phyloP scores from a whole-genome alignment of 2,888 invertebrate species.

The Bombylius discolor region DNA sequence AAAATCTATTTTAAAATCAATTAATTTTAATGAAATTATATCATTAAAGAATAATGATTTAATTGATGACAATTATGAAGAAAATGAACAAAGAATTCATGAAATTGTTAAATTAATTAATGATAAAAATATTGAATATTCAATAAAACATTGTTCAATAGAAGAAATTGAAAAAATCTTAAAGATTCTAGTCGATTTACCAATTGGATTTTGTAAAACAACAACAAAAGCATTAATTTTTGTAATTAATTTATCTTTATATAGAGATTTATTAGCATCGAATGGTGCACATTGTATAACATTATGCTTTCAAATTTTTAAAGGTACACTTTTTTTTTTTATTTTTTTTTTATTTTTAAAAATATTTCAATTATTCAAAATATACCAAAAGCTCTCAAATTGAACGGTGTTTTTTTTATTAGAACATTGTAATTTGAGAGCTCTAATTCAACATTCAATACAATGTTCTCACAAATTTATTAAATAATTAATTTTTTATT shows the following conservation, averaged over 20 bases:
- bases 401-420: neutral
- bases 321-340: slow-evolving; percentile 13
- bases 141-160: slow-evolving; percentile 16
- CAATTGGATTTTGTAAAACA: slow-evolving; percentile 21
- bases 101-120: slow-evolving; percentile 3
- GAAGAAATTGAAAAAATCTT: slow-evolving; percentile 16
- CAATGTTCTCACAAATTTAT: no score
- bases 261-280: slow-evolving; percentile 22
- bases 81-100: slow-evolving; percentile 12
- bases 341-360: no score
- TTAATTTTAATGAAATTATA: slow-evolving; percentile 16
- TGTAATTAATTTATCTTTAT: slow-evolving; percentile 23
- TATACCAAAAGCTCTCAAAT: neutral
- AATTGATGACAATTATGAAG: neutral
- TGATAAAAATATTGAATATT: slow-evolving; percentile 6
- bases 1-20: slow-evolving; percentile 16
- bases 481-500: neutral
- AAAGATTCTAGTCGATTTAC: slow-evolving; percentile 20
- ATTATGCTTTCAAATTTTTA: slow-evolving; percentile 16
- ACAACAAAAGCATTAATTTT: slow-evolving; percentile 23
- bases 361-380: no score
- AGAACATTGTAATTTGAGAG: neutral
- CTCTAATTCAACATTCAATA: no score
- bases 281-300: slow-evolving; percentile 13
- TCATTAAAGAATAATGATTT: slow-evolving; percentile 7